Conservation (phyloP, 2,113 vertebrate species). For the Lophura nycthemera region DNA sequence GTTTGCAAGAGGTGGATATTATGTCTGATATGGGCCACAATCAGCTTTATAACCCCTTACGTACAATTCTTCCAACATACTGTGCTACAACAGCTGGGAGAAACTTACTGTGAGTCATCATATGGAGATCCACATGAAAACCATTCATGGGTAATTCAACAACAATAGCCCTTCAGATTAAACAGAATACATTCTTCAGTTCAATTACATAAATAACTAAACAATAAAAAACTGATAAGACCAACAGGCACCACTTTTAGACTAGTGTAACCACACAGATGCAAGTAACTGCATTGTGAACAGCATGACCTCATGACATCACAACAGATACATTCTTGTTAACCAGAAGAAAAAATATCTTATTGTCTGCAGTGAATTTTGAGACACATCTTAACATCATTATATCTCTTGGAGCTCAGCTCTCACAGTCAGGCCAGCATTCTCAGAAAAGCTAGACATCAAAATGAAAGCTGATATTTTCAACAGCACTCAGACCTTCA, state of each 20-base stretch:
- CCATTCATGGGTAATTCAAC: not conserved
- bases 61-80: not conserved
- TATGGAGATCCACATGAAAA: not conserved
- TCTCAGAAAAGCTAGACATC: not conserved
- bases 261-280: not conserved
- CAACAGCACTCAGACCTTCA: not conserved
- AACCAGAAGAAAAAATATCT: not conserved
- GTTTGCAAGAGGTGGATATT: slow-evolving; percentile 58
- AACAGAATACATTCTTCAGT: not conserved
- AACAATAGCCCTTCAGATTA: slow-evolving; percentile 5
- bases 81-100: not conserved
- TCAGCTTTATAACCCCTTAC: not conserved
- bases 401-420: not conserved
- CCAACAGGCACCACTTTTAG: not conserved
- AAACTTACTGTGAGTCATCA: not conserved
- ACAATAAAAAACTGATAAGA: not conserved
- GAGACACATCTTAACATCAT: not conserved
- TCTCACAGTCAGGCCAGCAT: not conserved
- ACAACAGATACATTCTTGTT: not conserved
- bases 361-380: not conserved
- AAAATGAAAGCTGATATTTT: slow-evolving; percentile 10
- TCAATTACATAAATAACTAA: slow-evolving; percentile 40
- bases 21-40: not conserved
- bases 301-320: not conserved
- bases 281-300: not conserved